Conservation (phyloP, 2,797 vertebrate genomes). For the Poeciliopsis presidionis region DNA sequence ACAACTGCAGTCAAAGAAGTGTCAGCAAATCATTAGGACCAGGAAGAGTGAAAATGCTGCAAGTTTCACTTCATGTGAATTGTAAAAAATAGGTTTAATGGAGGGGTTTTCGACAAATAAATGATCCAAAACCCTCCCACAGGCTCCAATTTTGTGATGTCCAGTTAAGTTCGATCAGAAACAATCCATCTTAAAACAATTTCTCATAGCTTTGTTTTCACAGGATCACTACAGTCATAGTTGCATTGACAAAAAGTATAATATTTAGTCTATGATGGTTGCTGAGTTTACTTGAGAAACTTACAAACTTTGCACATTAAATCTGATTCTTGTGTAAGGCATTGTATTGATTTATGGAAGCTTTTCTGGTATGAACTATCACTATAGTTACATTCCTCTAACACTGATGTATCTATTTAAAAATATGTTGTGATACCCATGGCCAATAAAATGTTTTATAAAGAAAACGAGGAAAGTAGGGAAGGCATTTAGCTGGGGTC, state of each 20-base stretch:
- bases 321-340: not conserved
- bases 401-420: not conserved
- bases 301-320: not conserved
- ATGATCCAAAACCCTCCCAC: conserved; percentile 61
- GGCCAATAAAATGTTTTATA: not conserved
- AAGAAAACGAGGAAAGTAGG: not conserved
- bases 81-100: conserved; percentile 94
- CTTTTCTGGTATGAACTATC: not conserved
- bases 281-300: not conserved
- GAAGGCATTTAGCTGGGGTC: not conserved
- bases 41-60: not conserved
- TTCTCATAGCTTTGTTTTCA: conserved; percentile 1
- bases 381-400: not conserved
- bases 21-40: not conserved
- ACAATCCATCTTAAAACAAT: conserved; percentile 70
- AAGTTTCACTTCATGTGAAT: conserved; percentile 89
- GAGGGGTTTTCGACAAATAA: conserved; percentile 94
- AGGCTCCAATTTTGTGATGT: conserved; percentile 93
- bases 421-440: not conserved
- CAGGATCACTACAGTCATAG: not conserved
- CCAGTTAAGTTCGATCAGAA: conserved; percentile 93
- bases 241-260: not conserved
- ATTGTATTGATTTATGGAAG: not conserved
- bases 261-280: not conserved
- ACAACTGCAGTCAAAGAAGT: not conserved